Evolutionary conservation across 2,797 vertebrate genomes (phyloP).

Genomic region (Platyrinchus mystaceus): DNA sequence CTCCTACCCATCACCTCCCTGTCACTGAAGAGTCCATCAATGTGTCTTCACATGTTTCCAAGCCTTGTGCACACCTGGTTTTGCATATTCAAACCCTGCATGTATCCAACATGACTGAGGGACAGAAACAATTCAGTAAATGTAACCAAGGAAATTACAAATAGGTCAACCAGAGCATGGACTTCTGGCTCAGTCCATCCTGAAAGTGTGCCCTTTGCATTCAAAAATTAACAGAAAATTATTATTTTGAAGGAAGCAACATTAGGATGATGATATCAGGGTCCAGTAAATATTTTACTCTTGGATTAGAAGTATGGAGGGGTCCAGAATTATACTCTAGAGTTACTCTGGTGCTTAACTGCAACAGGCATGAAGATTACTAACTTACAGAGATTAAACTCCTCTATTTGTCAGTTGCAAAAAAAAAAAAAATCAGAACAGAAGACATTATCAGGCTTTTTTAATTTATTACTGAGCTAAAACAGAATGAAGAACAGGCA

Average conservation of each 20-base stretch:
- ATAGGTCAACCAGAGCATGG: neutral
- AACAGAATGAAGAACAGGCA: neutral
- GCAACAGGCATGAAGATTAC: neutral
- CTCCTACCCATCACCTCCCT: neutral
- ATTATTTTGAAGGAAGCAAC: neutral
- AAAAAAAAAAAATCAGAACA: neutral
- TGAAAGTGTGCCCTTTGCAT: neutral
- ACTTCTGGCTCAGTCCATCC: neutral
- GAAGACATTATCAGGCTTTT: neutral
- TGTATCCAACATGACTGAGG: neutral
- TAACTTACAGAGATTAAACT: neutral
- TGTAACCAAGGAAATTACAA: neutral
- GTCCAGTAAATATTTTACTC: neutral
- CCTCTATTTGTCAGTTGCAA: neutral
- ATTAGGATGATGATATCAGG: neutral
- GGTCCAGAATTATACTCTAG: neutral
- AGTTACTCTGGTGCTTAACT: neutral
- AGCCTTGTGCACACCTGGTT: rapidly evolving
- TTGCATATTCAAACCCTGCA: neutral
- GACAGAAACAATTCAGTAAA: neutral
- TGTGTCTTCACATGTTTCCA: neutral
- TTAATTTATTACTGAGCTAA: neutral
- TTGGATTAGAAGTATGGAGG: neutral
- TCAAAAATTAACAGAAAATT: neutral
- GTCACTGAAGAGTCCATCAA: neutral